Percentiles rank a stretch among this genome's conserved stretches.
phyloP scores from a whole-genome alignment of 1,140 invertebrate genomes.

The Bombus cullumanus region DNA sequence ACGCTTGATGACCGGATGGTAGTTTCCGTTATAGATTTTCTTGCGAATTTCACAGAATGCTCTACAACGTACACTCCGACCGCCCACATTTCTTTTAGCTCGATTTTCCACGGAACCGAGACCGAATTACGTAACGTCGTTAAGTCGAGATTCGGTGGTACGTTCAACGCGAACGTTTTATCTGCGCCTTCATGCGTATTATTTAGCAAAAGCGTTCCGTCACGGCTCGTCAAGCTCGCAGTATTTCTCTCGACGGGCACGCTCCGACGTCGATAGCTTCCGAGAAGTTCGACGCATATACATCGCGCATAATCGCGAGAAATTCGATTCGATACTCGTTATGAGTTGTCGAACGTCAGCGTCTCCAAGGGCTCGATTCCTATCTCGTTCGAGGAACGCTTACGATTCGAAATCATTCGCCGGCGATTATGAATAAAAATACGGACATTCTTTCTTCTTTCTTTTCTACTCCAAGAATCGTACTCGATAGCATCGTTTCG shows the following conservation, averaged over 20 bases:
- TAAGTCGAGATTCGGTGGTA: neutral
- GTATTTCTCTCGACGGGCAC: constrained; percentile 43
- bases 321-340: constrained; percentile 52
- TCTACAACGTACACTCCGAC: neutral
- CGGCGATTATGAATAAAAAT: neutral
- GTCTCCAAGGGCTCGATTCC: constrained; percentile 22
- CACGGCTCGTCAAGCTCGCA: constrained; percentile 29
- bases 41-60: neutral
- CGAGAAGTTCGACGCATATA: constrained; percentile 34
- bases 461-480: neutral
- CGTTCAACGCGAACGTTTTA: neutral
- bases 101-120: neutral
- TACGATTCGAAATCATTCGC: neutral
- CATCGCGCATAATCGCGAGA: neutral
- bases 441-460: no score
- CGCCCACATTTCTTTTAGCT: neutral
- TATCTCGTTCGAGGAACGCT: constrained; percentile 39
- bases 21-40: neutral
- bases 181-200: neutral
- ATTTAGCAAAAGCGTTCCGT: constrained; percentile 20
- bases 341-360: constrained; percentile 55
- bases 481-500: constrained; percentile 2
- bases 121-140: neutral
- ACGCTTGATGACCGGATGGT: neutral
- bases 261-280: constrained; percentile 45